Conservation (phyloP, 2,113 vertebrate species). For the Urocitellus parryii region DNA sequence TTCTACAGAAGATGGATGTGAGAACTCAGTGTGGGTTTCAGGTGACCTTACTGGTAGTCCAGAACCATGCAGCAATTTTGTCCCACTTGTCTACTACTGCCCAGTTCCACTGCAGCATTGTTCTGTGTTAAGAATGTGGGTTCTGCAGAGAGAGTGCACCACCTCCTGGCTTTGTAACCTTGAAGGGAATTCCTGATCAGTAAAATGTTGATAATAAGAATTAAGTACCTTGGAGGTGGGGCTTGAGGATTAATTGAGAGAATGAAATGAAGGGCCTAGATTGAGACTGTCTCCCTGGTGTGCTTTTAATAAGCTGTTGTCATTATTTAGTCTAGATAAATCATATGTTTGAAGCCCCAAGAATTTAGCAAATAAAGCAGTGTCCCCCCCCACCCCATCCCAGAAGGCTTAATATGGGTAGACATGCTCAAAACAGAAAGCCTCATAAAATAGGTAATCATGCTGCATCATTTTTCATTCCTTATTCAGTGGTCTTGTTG, state of each 20-base stretch:
- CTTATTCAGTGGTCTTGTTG: not conserved
- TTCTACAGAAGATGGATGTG: not conserved
- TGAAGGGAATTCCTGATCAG: not conserved
- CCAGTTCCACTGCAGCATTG: not conserved
- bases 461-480: not conserved
- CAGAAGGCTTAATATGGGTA: not conserved
- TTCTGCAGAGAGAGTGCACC: conserved; percentile 35
- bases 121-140: not conserved
- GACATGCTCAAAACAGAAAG: not conserved
- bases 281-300: not conserved
- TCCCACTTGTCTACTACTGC: not conserved
- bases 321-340: not conserved
- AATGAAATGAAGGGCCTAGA: not conserved
- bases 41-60: not conserved
- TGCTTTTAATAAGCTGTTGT: not conserved
- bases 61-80: not conserved
- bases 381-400: not conserved
- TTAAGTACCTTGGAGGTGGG: not conserved
- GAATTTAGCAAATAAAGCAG: not conserved
- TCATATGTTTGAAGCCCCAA: not conserved
- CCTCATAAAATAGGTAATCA: not conserved
- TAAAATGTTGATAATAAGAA: conserved; percentile 33
- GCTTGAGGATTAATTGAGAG: not conserved
- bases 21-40: not conserved
- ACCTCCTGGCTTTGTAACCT: conserved; percentile 59